Evolutionary conservation across 1,140 invertebrate species (phyloP).

Genomic region (Halesus radiatus): DNA sequence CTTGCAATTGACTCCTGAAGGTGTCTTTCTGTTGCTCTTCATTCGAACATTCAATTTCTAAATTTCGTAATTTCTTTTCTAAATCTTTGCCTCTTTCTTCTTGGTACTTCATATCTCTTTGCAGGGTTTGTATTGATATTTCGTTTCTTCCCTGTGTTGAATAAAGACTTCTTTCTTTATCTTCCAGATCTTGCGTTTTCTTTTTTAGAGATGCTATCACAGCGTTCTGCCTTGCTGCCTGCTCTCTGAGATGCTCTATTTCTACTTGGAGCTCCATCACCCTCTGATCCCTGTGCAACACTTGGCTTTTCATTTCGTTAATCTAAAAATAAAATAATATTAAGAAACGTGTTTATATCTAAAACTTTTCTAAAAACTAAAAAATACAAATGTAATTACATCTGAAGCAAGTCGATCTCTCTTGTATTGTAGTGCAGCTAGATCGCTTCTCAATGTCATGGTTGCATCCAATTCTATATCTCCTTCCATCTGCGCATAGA

Average conservation of each 20-base stretch:
- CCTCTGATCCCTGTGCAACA: slow-evolving; percentile 76
- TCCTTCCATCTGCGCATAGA: slow-evolving; percentile 68
- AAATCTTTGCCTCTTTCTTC: slow-evolving; percentile 83
- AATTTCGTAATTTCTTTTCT: slow-evolving; percentile 78
- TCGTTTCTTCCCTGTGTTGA: slow-evolving; percentile 77
- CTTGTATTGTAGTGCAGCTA: slow-evolving; percentile 85
- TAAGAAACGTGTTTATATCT: neutral
- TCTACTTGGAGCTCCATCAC: slow-evolving; percentile 78
- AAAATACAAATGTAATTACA: neutral
- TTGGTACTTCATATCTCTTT: slow-evolving; percentile 80
- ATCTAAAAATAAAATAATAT: slow-evolving; percentile 63
- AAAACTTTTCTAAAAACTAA: neutral
- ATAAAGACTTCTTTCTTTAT: slow-evolving; percentile 78
- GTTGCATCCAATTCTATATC: slow-evolving; percentile 76
- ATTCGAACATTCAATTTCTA: slow-evolving; percentile 78
- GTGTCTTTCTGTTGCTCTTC: slow-evolving; percentile 79
- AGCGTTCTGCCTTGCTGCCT: slow-evolving; percentile 84
- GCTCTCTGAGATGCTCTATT: slow-evolving; percentile 81
- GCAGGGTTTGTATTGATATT: slow-evolving; percentile 78
- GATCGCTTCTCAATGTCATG: slow-evolving; percentile 81
- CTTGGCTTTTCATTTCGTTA: slow-evolving; percentile 77
- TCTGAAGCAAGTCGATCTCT: slow-evolving; percentile 82
- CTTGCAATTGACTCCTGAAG: slow-evolving; percentile 75
- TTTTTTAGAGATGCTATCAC: slow-evolving; percentile 83
- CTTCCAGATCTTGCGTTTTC: slow-evolving; percentile 84